Evolutionary conservation across 2,888 invertebrate species (phyloP), one percentile per base, ranked within the genome.

Genomic region (Geotrupes spiniger): DNA sequence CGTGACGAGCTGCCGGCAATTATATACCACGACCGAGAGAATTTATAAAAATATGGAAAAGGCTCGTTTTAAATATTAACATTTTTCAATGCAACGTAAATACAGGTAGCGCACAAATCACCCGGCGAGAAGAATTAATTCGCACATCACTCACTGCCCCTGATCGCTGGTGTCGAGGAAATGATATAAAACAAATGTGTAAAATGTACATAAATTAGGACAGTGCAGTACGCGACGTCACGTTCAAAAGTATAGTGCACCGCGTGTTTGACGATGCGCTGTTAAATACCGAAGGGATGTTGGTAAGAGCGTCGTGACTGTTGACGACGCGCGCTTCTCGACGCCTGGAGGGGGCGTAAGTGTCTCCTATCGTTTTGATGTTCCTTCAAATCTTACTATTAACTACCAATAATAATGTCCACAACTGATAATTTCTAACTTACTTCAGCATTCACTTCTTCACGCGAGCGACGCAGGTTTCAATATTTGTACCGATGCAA

Each of bases 1-100:
- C 71, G 69, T 70, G 70, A 69, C 67, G 64, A 65, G 66, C 65
- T 66, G 60, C 60, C 58, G 59, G 67, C 69, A 70, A 72, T 70
- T 70, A 70, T 68, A 63, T 49, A 52, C 54, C 51, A 53, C 52
- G 48, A 50, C 51, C 51, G 53, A 53, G 53, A 56, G 55, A 57
- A 59, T 62, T 56, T 55, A 51, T 51, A 53, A 54, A 58, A 58
- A 57, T 58, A 58, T 54, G 53, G 52, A 57, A 58, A 58, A 53
- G 42, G 41, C 48, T 48, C 31, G 40, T 40, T 46, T 46, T 46
- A 46, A 46, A 46, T 46, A 46, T 46, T 40, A 46, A 46, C 33
- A 46, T 46, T 46, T 41, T 41, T 36, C 46, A 46, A 39, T 36
- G 36, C 36, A 31, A 46, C 40, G 40, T 33, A 40, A 46, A 41